Conservation (phyloP, 2,113 vertebrate species). For the Erinaceus europaeus region DNA sequence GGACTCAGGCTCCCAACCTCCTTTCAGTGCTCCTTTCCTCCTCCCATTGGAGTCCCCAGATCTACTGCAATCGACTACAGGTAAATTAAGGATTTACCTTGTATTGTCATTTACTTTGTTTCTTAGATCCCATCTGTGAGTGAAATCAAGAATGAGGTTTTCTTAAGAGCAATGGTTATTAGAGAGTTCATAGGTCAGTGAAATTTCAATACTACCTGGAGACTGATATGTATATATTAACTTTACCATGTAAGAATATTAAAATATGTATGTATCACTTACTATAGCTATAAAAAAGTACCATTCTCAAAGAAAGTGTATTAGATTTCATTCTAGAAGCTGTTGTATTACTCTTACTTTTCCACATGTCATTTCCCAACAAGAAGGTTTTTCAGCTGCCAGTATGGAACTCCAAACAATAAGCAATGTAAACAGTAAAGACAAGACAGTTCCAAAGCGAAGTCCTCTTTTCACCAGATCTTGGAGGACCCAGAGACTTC, state of each 20-base stretch:
- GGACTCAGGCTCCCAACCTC: no score
- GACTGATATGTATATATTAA: neutral
- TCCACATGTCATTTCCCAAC: neutral
- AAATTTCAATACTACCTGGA: conserved; percentile 40
- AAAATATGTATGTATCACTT: neutral
- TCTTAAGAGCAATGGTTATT: no score
- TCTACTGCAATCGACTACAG: no score
- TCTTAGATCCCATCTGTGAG: no score
- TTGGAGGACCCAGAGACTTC: no score
- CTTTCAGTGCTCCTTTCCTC: no score
- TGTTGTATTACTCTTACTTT: neutral
- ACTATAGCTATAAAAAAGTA: neutral
- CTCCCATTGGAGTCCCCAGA: no score
- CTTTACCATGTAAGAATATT: conserved; percentile 2
- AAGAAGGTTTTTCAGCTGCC: neutral
- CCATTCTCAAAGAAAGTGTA: neutral
- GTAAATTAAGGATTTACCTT: no score
- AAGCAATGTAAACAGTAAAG: neutral
- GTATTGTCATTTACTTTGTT: no score
- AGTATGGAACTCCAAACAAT: neutral
- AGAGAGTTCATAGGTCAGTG: conserved; percentile 44
- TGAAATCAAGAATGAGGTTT: no score
- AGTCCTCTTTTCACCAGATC: neutral
- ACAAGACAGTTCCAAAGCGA: neutral
- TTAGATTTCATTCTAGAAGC: neutral